Evolutionary conservation across 2,113 vertebrate genomes (phyloP), one percentile per base, ranked within the genome.

Genomic region (Steatornis caripensis): DNA sequence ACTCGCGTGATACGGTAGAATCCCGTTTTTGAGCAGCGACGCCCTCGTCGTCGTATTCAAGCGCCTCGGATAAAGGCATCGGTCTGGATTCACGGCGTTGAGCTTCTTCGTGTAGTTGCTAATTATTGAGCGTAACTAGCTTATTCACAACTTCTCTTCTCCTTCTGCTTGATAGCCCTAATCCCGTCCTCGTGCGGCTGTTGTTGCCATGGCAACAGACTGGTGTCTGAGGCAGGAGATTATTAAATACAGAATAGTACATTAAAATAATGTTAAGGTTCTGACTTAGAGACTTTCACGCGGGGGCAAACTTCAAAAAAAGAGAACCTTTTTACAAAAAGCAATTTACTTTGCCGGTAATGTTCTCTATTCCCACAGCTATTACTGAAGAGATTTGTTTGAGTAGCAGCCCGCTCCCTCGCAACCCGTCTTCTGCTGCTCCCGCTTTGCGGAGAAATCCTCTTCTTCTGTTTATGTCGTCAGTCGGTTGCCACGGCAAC

Each of bases 151-250:
- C 97, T 98, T 95, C 97, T 95, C 90, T 94, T 95, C 97, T 98
- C 93, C 92, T 94, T 54, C 94, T 97, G 93, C 96, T 94, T 88
- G 97, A 97, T 97, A 97, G 97, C 97, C 76, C 1, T 98, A 96
- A 98, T 98, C 98, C 97, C 30, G 36, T 95, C 85, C 97, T 97
- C 98, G 97, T 96, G 95, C 85, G 61, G 86, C 97, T 96, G 96
- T 90, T 97, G 98, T 98, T 94, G 97, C 98, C 98, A 98, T 98
- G 98, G 98, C 93, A 98, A 98, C 98, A 98, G 97, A 98, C 97
- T 89, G 69, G 92, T 97, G 98, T 98, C 97, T 97, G 98, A 97
- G 94, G 97, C 96, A 70, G 95, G 78, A 96, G 97, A 98, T 98
- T 96, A 98, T 98, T 98, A 98, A 98, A 97, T 94, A 97, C 97